Evolutionary conservation across 2,113 vertebrate genomes (phyloP), one percentile per base, ranked within the genome.

Genomic region (Lampris incognitus): DNA sequence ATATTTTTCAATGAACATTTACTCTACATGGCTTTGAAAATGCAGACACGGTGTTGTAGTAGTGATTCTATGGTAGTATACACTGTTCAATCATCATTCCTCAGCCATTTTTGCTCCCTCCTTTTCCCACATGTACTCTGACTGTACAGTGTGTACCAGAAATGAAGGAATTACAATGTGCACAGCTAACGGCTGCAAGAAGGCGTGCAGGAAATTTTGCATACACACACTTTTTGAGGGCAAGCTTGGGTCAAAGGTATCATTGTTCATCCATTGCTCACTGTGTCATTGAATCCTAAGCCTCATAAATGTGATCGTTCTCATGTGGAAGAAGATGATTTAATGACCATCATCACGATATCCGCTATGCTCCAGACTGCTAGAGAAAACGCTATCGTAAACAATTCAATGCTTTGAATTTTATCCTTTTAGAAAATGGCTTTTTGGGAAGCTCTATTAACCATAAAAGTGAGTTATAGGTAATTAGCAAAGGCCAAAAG

Each of bases 221-320:
- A 38, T 3, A 11, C n/a, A 38, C 38, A 58, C 56, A 58, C 24
- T 6, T 8, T 6, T 24, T 49, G 24, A 57, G 42, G 66, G 59
- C 75, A 11, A 81, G 1, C 48, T 57, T 56, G 41, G 40, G 39
- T 73, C 57, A 63, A 39, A 51, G 6, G 40, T 1, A 1, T 59
- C 24, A 50, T 41, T 40, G 2, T 6, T 8, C 10, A 74, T 46
- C n/a, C 9, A 79, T 42, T 37, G 42, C 40, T 52, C 2, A 63
- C 46, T 6, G 3, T 9, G 6, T 68, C 24, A 64, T 24, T 48
- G 36, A 63, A 38, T 65, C 3, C 1, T 1, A 41, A 10, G 40
- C 57, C 40, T 67, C 44, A 39, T 71, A 41, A 74, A 72, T 44
- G 41, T 50, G 60, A 11, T 42, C 42, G 6, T 46, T 6, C 44